Base-by-base conservation (phyloP, 2,113 vertebrate genomes). In the Morone saxatilis region DNA sequence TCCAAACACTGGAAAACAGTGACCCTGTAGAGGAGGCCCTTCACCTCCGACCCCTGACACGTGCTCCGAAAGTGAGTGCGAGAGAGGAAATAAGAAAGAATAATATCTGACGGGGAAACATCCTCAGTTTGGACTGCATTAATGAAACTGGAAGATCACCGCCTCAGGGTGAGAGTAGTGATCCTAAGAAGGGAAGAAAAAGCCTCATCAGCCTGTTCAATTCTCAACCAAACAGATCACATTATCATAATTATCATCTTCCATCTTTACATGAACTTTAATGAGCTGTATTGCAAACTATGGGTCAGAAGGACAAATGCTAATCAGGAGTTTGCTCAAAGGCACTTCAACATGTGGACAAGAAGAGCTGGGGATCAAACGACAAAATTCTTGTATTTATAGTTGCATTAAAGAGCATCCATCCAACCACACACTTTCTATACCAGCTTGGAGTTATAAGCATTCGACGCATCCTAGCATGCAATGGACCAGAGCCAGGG, bases 1-100 rank as follows among this genome's bases (percentile, higher is more conserved):
- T 88, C 85, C 73, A 89, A 89, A 90, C 81, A 89, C 88, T 95
- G 93, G 94, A 94, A 95, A 95, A 94, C 81, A 73, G 2, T 68
- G 88, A 95, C 90, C 91, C 80, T 80, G 57, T 25, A 50, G 84
- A 86, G 61, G 85, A 77, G 77, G 87, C 81, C 81, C 86, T 70
- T 79, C 75, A 87, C 63, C 76, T 76, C 69, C 8, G 82, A 90
- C 77, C 71, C 85, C 68, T 80, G 68, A 87, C 87, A 92, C 79
- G 51, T 73, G 88, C 84, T 78, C 60, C 66, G 5, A 38, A 65
- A 84, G 38, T 47, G n/a, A 81, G 60, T 78, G 3, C 0, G n/a
- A 69, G n/a, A 75, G 16, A 80, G 7, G 47, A 22, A 65, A 68
- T 38, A 65, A 31, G n/a, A 12, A 74, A 25, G 38, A 63, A 50